These are phyloP conservation scores for Amiota mariae DNA, from an alignment of 2,888 invertebrate genomes.

Conservation along the genomic window DNA sequence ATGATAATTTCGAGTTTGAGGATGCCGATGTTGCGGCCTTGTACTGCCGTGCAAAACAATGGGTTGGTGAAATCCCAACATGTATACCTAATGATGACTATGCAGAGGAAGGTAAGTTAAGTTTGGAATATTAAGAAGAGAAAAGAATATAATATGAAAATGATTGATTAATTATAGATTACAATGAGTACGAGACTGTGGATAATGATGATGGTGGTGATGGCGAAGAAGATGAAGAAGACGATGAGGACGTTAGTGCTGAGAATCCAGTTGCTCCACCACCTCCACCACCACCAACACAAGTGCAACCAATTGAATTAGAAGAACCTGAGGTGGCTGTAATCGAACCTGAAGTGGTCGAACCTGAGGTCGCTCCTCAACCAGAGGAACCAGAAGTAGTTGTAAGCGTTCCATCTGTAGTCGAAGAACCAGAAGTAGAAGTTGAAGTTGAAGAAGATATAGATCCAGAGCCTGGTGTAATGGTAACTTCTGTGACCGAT, in stretches of 20 bases:
- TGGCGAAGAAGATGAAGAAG: slow-evolving; percentile 32
- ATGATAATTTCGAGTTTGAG: slow-evolving; percentile 75
- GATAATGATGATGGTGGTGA: slow-evolving; percentile 45
- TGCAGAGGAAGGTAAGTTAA: slow-evolving; percentile 46
- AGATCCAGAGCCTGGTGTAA: neutral
- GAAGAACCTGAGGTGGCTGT: slow-evolving; percentile 29
- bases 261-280: slow-evolving; percentile 46
- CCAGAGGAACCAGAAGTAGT: neutral
- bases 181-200: slow-evolving; percentile 53
- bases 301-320: neutral
- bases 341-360: slow-evolving; percentile 38
- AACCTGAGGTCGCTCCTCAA: neutral
- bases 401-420: neutral
- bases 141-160: slow-evolving; percentile 31
- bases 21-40: slow-evolving; percentile 74
- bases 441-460: neutral
- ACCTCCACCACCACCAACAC: slow-evolving; percentile 51
- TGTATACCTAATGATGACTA: slow-evolving; percentile 70
- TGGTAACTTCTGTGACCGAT: slow-evolving; percentile 46
- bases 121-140: slow-evolving; percentile 32
- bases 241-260: slow-evolving; percentile 30
- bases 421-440: neutral
- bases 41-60: slow-evolving; percentile 76
- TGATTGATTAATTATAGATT: slow-evolving; percentile 34
- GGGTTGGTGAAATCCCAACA: slow-evolving; percentile 77